Evolutionary conservation across 2,113 vertebrate species (phyloP), one percentile per base, ranked within the genome.

Genomic region (Ovis canadensis): DNA sequence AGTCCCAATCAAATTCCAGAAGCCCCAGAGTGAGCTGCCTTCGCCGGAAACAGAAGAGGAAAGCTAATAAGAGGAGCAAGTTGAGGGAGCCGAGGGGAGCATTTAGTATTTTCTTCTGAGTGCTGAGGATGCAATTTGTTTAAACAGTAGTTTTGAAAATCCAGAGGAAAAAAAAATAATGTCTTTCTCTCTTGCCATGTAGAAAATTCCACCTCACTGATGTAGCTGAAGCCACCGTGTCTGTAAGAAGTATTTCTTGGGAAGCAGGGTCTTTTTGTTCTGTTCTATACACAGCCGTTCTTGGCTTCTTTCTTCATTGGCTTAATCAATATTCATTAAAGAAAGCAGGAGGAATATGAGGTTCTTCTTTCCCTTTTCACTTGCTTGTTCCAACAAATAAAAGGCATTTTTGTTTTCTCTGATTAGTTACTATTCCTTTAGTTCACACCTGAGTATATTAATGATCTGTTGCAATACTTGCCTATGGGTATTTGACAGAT

Each of bases 291-390:
- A 13, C 2, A 23, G 17, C 12, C 33, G 0, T 50, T 71, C 52
- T 60, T 91, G 81, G 36, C n/a, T 57, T 82, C 60, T 96, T 90
- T 74, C 92, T 97, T 95, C n/a, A 21, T 36, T 81, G n/a, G 17
- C 29, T 92, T 90, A 71, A 85, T 94, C 74, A 85, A 94, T 90
- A 94, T 86, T 94, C 84, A 96, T 48, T 96, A 62, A 96, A 84
- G 83, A 88, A 45, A 31, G 1, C 8, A 50, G n/a, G 16, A 67
- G 52, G 43, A 52, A 33, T 93, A n/a, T 12, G 36, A 90, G 1
- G n/a, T 14, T 52, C 43, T 94, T 91, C 54, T 52, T 92, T 52
- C 31, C 25, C 16, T 19, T 94, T 90, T 88, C 48, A 33, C 1
- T 97, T 77, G 45, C 9, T 48, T 95, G 57, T 85, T 57, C 16